Percentiles rank a stretch among this genome's conserved stretches.
These are phyloP conservation scores for Sebastes matsubarae DNA, from an alignment of 2,797 vertebrate genomes.

Conservation along the genomic window DNA sequence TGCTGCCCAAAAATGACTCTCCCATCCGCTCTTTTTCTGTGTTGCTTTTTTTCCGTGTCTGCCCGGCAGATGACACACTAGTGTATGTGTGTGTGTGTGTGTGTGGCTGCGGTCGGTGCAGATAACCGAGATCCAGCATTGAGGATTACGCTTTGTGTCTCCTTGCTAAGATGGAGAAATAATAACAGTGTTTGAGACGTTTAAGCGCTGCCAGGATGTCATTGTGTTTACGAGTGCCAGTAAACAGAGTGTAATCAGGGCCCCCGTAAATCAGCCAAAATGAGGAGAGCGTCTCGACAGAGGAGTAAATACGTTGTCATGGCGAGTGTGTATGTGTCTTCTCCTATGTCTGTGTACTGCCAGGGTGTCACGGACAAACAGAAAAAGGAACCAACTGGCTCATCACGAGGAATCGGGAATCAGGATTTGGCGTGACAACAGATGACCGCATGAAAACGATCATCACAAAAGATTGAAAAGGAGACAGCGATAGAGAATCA, in stretches of 20 bases:
- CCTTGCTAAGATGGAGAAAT: slow-evolving; percentile 68
- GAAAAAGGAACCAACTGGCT: slow-evolving; percentile 11
- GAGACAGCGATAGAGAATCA: slow-evolving; percentile 40
- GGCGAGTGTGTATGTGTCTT: slow-evolving; percentile 19
- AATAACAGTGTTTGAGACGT: slow-evolving; percentile 70
- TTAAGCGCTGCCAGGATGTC: slow-evolving; percentile 72
- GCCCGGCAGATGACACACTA: slow-evolving; percentile 68
- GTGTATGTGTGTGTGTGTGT: neutral
- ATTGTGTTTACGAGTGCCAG: slow-evolving; percentile 77
- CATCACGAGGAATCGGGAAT: slow-evolving; percentile 23
- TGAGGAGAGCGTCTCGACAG: slow-evolving; percentile 50
- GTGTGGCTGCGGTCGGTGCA: slow-evolving; percentile 46
- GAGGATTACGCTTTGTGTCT: slow-evolving; percentile 61
- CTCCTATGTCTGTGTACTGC: slow-evolving; percentile 7
- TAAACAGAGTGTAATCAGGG: slow-evolving; percentile 81
- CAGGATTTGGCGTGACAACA: slow-evolving; percentile 39
- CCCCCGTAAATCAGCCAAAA: slow-evolving; percentile 69
- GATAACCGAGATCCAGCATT: slow-evolving; percentile 55
- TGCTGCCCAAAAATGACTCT: slow-evolving; percentile 28
- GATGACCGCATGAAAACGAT: slow-evolving; percentile 34
- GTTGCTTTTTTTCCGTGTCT: slow-evolving; percentile 49
- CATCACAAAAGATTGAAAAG: slow-evolving; percentile 8
- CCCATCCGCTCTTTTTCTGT: slow-evolving; percentile 31
- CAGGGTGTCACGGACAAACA: slow-evolving; percentile 38
- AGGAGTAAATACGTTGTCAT: slow-evolving; percentile 72